Conservation (phyloP, 2,888 invertebrate species). For the Patella depressa region DNA sequence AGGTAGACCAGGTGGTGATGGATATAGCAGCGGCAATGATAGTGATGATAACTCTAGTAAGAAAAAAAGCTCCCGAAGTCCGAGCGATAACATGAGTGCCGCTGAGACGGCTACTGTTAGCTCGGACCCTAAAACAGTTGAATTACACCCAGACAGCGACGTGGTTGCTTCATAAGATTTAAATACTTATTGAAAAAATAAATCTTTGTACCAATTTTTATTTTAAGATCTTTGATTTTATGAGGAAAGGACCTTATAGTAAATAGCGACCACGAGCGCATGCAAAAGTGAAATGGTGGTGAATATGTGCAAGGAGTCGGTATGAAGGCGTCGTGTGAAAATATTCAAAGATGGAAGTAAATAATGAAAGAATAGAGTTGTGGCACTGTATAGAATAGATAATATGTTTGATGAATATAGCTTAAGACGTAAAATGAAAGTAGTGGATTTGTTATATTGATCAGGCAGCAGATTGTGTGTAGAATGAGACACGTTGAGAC, state of each 20-base stretch:
- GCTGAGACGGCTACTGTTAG: slow-evolving; percentile 19
- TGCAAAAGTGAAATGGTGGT: not conserved
- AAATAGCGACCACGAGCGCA: too few relatives aligned
- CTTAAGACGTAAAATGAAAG: not conserved
- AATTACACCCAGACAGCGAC: slow-evolving; percentile 62
- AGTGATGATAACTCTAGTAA: slow-evolving; percentile 2
- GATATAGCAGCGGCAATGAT: not conserved
- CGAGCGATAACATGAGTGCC: slow-evolving; percentile 1
- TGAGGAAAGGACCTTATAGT: too few relatives aligned
- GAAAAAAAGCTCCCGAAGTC: not conserved
- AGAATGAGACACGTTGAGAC: not conserved
- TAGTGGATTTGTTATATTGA: not conserved
- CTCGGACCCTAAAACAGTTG: slow-evolving; percentile 54
- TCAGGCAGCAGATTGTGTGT: not conserved
- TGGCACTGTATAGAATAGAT: not conserved
- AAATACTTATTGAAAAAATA: too few relatives aligned
- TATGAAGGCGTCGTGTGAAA: not conserved
- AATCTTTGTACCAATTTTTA: too few relatives aligned
- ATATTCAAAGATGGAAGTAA: slow-evolving; percentile 14
- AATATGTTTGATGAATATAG: not conserved
- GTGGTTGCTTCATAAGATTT: slow-evolving; percentile 56
- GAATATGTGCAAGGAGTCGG: too few relatives aligned
- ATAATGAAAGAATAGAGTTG: slow-evolving; percentile 14
- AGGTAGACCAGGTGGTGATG: slow-evolving; percentile 19
- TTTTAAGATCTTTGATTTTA: too few relatives aligned